A percentile compares a stretch with the other conserved stretches of the same genome.
Evolutionary conservation across 2,797 vertebrate genomes (phyloP).

Genomic region (Gallinago nigripennis): DNA sequence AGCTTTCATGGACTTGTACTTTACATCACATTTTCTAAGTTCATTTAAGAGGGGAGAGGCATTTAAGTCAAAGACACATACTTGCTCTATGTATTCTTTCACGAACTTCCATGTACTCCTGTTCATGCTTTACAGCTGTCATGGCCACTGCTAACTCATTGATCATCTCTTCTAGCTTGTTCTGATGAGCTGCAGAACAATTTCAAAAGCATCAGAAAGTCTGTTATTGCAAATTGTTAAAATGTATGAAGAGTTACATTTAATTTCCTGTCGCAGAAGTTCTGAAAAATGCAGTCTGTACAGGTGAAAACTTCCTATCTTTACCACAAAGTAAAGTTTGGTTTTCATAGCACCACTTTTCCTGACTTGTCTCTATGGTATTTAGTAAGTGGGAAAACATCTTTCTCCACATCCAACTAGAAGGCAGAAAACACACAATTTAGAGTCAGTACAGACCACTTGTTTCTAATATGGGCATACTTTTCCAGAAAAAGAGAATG

Average conservation of each 20-base stretch:
- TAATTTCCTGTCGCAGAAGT: background rate
- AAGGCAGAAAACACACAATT: background rate
- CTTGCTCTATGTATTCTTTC: slow-evolving; percentile 99
- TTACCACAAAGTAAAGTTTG: background rate
- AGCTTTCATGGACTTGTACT: background rate
- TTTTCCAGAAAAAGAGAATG: background rate
- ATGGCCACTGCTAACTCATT: slow-evolving; percentile 96
- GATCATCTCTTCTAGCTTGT: slow-evolving; percentile 99
- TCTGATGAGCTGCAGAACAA: slow-evolving; percentile 89
- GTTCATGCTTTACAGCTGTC: slow-evolving; percentile 98
- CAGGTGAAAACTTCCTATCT: background rate
- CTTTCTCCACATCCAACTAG: background rate
- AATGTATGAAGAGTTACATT: background rate
- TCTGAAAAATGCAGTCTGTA: background rate
- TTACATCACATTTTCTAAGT: background rate
- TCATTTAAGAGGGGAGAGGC: background rate
- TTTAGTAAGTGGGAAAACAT: background rate
- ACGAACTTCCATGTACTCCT: slow-evolving; percentile 99
- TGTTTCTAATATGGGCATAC: background rate
- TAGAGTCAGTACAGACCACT: background rate
- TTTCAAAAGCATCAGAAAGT: slow-evolving; percentile 24
- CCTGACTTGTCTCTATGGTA: fast-evolving
- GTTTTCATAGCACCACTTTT: background rate
- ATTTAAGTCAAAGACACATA: slow-evolving; percentile 67
- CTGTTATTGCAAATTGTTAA: background rate